These are phyloP conservation scores for Zaprionus lineosus DNA, from an alignment of 2,888 invertebrate species.

Conservation along the genomic window DNA sequence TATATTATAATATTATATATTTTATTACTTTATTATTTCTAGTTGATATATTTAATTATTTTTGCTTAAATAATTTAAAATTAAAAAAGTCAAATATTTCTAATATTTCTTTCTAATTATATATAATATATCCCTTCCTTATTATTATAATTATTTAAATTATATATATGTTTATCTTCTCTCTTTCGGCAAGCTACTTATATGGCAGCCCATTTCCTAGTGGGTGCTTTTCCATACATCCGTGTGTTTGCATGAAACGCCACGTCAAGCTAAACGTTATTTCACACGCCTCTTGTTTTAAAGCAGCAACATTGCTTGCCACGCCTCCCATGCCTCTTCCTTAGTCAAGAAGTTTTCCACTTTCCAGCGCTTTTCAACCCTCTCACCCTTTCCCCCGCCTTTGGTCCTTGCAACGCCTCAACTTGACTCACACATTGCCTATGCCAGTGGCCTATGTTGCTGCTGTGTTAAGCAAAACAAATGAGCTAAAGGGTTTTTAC, in stretches of 20 bases:
- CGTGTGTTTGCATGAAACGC: slow-evolving; percentile 31
- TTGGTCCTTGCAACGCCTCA: not conserved
- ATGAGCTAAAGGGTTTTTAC: slow-evolving; percentile 76
- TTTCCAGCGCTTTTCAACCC: not conserved
- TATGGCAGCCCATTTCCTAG: slow-evolving; percentile 24
- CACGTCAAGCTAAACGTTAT: slow-evolving; percentile 64
- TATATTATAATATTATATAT: too few relatives aligned
- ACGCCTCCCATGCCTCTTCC: not conserved
- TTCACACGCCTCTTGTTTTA: slow-evolving; percentile 74
- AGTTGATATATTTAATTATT: too few relatives aligned
- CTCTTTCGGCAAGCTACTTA: too few relatives aligned
- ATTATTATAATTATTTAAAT: too few relatives aligned
- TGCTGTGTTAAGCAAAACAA: slow-evolving; percentile 73
- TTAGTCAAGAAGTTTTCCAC: slow-evolving; percentile 18
- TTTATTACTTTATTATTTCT: too few relatives aligned
- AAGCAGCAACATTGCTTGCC: slow-evolving; percentile 34
- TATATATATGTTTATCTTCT: too few relatives aligned
- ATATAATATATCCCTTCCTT: too few relatives aligned
- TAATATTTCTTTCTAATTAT: too few relatives aligned
- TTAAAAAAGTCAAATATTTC: too few relatives aligned
- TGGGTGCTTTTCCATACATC: slow-evolving; percentile 21
- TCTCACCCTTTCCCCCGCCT: not conserved
- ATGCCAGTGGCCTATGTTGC: slow-evolving; percentile 35
- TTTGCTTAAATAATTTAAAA: too few relatives aligned
- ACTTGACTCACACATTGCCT: slow-evolving; percentile 22